phyloP scores from a whole-genome alignment of 2,113 vertebrate species.

The Gambusia holbrooki region DNA sequence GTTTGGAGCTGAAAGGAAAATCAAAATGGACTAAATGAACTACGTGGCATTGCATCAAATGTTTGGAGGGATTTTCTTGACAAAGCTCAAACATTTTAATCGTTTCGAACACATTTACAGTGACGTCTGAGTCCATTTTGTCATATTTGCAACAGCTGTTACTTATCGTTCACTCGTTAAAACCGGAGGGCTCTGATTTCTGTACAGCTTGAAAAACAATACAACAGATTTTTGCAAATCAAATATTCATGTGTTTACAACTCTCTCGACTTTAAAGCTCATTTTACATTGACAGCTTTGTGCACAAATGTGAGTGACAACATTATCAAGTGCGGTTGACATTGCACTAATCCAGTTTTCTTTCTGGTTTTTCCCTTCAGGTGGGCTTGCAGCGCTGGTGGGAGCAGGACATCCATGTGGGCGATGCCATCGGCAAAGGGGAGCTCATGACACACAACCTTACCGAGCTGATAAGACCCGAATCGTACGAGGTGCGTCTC shows the following conservation, averaged over 20 bases:
- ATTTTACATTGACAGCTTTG: background rate
- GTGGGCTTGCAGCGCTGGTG: conserved; percentile 96
- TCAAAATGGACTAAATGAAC: too few species aligned
- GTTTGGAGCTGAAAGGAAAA: too few species aligned
- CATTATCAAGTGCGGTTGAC: background rate
- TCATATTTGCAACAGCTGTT: background rate
- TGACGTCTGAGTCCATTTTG: background rate
- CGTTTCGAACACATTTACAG: background rate
- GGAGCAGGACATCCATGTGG: conserved; percentile 96
- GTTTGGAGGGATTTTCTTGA: too few species aligned
- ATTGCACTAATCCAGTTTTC: background rate
- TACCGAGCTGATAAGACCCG: conserved; percentile 93
- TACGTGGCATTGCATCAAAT: too few species aligned
- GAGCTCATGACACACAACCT: conserved; percentile 96
- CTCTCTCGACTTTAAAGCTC: background rate
- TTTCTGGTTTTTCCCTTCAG: conserved; percentile 66
- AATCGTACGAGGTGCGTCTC: conserved; percentile 93
- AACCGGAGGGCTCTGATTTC: background rate
- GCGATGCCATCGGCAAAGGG: conserved; percentile 90
- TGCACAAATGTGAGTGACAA: background rate
- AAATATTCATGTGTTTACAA: background rate
- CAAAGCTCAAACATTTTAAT: too few species aligned
- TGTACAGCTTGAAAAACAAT: background rate
- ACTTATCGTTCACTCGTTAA: background rate
- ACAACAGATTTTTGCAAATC: background rate